Evolutionary conservation across 2,888 invertebrate species (phyloP).

Genomic region (Drosophila putrida): DNA sequence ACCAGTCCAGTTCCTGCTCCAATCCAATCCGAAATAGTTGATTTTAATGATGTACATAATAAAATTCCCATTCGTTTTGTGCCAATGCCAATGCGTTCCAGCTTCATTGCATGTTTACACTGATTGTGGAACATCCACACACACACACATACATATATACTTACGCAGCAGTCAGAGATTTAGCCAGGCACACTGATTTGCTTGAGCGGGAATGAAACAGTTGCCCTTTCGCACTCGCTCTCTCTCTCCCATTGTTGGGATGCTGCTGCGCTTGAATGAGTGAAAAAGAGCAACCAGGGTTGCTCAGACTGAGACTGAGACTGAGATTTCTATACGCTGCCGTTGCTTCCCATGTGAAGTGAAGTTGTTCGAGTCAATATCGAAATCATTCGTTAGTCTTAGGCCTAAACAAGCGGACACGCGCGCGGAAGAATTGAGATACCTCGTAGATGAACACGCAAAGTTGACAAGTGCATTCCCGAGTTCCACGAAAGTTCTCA

Average conservation of each 20-base stretch:
- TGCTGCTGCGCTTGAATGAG: slow-evolving; percentile 60
- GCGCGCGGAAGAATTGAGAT: slow-evolving; percentile 60
- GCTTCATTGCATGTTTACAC: slow-evolving; percentile 68
- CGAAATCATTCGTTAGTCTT: slow-evolving; percentile 84
- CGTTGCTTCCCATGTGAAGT: slow-evolving; percentile 41
- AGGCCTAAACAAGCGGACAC: slow-evolving; percentile 85
- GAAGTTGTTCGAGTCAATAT: slow-evolving; percentile 77
- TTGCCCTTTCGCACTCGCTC: slow-evolving; percentile 15
- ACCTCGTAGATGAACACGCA: slow-evolving; percentile 23
- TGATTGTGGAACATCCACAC: slow-evolving; percentile 70
- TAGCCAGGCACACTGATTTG: slow-evolving; percentile 67
- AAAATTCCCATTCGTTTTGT: slow-evolving; percentile 85
- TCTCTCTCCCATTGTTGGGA: slow-evolving; percentile 11
- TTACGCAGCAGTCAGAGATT: slow-evolving; percentile 13
- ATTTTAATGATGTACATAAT: slow-evolving; percentile 85
- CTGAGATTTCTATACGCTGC: slow-evolving; percentile 66
- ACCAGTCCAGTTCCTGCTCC: slow-evolving; percentile 72
- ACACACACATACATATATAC: slow-evolving; percentile 11
- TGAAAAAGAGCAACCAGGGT: slow-evolving; percentile 59
- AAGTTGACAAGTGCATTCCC: slow-evolving; percentile 25
- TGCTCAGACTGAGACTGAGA: slow-evolving; percentile 37
- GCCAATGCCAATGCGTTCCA: slow-evolving; percentile 83
- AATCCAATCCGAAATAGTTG: slow-evolving; percentile 84
- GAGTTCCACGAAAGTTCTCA: slow-evolving; percentile 3
- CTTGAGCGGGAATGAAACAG: slow-evolving; percentile 50